A percentile compares a stretch with the other conserved stretches of the same genome.
These are phyloP conservation scores for Ceramica pisi DNA, from an alignment of 2,888 invertebrate genomes.

Conservation along the genomic window DNA sequence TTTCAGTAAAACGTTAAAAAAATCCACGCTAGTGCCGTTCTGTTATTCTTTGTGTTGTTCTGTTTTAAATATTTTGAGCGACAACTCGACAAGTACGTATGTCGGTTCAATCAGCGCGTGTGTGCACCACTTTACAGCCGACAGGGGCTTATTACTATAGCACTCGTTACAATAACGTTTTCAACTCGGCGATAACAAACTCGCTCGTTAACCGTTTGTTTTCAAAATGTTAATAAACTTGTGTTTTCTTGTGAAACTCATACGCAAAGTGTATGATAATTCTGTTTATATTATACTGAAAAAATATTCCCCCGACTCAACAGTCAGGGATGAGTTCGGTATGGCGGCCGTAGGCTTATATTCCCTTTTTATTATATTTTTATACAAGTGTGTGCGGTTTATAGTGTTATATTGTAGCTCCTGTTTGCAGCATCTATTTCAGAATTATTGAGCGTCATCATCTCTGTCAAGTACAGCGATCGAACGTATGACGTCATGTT, in stretches of 20 bases:
- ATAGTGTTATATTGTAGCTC: constrained; percentile 47
- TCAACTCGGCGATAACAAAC: constrained; percentile 29
- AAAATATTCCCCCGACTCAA: constrained; percentile 54
- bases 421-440: constrained; percentile 55
- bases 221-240: constrained; percentile 49
- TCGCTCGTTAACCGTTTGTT: constrained; percentile 19
- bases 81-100: background rate
- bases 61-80: constrained; percentile 11
- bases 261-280: constrained; percentile 60
- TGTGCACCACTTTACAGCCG: constrained; percentile 6
- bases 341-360: constrained; percentile 36
- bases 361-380: constrained; percentile 62
- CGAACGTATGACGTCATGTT: background rate
- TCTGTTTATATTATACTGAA: constrained; percentile 46
- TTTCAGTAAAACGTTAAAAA: constrained; percentile 6
- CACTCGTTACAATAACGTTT: constrained; percentile 32
- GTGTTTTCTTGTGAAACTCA: constrained; percentile 50
- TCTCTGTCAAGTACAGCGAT: constrained; percentile 20
- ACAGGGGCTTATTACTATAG: constrained; percentile 17
- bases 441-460: constrained; percentile 29
- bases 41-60: constrained; percentile 4
- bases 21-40: background rate
- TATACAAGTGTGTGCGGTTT: constrained; percentile 58
- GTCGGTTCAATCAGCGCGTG: constrained; percentile 9
- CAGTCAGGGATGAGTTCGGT: constrained; percentile 40